Percentiles rank a stretch among this genome's conserved stretches.
phyloP scores from a whole-genome alignment of 2,797 vertebrate species.

The Ciconia nigra region DNA sequence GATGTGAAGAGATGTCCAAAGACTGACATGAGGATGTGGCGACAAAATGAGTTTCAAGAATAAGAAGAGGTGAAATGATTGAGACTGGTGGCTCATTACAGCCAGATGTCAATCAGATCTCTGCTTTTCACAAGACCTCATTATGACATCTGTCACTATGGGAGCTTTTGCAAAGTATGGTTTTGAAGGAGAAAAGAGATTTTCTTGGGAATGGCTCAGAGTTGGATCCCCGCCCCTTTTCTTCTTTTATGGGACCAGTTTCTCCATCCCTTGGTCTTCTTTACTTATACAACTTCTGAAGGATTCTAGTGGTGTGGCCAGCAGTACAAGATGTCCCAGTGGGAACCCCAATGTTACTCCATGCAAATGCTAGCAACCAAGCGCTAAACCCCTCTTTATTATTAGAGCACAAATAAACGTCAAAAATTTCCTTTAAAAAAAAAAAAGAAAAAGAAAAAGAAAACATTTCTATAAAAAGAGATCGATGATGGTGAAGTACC shows the following conservation, averaged over 20 bases:
- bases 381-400: background rate
- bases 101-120: background rate
- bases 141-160: background rate
- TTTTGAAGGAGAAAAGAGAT: background rate
- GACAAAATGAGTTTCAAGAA: background rate
- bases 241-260: background rate
- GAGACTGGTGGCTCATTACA: background rate
- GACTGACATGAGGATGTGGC: background rate
- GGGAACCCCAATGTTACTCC: background rate
- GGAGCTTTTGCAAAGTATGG: background rate
- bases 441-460: background rate
- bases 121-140: background rate
- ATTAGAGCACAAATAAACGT: conserved; percentile 10
- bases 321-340: background rate
- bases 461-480: background rate
- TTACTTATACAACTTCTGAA: background rate
- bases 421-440: conserved; percentile 54
- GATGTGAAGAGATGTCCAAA: background rate
- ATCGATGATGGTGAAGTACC: conserved; percentile 51
- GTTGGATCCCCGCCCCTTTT: background rate
- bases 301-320: background rate
- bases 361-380: background rate
- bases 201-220: background rate
- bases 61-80: background rate
- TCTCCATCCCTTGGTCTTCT: background rate